Percentiles rank a stretch among this genome's conserved stretches.
Conservation (phyloP, 2,797 vertebrate species). For the Chiroxiphia lanceolata region DNA sequence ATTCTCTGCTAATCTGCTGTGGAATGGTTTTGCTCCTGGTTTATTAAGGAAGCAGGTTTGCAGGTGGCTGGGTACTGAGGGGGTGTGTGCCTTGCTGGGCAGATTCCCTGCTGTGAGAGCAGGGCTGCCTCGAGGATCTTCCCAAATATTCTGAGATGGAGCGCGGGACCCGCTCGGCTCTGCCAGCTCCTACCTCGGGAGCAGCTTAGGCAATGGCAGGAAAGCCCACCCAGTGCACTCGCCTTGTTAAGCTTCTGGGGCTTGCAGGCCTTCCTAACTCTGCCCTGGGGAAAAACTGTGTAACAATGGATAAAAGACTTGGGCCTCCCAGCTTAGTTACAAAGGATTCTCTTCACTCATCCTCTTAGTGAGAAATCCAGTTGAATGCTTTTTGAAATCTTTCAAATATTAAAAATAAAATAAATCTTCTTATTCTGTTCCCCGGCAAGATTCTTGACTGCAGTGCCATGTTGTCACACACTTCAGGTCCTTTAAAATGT, state of each 20-base stretch:
- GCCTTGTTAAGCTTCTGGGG: conserved; percentile 54
- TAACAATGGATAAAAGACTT: conserved; percentile 65
- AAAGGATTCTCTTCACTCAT: conserved; percentile 55
- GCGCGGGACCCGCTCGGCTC: background rate
- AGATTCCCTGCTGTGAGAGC: background rate
- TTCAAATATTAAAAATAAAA: conserved; percentile 68
- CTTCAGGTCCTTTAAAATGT: conserved; percentile 27
- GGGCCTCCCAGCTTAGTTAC: conserved; percentile 49
- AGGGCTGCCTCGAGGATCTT: background rate
- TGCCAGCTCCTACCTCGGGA: background rate
- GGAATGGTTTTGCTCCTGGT: background rate
- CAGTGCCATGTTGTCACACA: conserved; percentile 37
- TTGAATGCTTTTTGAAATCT: conserved; percentile 62
- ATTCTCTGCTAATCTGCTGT: background rate
- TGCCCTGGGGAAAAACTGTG: conserved; percentile 38
- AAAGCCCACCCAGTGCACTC: conserved; percentile 51
- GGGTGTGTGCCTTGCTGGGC: fast-evolving
- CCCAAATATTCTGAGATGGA: background rate
- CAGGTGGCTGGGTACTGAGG: background rate
- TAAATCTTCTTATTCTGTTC: conserved; percentile 44
- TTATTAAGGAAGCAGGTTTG: background rate
- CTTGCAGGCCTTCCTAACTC: conserved; percentile 52
- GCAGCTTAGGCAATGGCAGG: conserved; percentile 30
- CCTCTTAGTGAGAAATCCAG: conserved; percentile 68
- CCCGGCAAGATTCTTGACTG: conserved; percentile 2